Conservation (phyloP, 1,140 invertebrate species). For the Eulimnadia texana region DNA sequence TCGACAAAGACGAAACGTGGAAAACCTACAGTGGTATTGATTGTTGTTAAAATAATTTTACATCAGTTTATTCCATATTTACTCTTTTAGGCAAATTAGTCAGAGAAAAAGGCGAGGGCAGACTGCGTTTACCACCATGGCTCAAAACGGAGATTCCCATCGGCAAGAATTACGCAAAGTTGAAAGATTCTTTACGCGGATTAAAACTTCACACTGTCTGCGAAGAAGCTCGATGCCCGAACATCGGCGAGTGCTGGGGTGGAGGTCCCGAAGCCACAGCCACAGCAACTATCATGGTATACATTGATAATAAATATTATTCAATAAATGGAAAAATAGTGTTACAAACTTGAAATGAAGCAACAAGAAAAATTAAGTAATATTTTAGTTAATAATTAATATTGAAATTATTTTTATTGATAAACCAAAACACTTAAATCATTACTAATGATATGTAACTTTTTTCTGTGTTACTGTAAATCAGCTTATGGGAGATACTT, state of each 20-base stretch:
- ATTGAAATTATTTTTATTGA: too few species aligned
- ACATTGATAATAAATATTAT: conserved; percentile 14
- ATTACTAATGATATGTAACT: too few species aligned
- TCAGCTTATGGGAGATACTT: conserved; percentile 81
- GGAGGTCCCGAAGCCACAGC: conserved; percentile 74
- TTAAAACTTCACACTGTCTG: conserved; percentile 94
- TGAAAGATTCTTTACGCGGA: conserved; percentile 74
- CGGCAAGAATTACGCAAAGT: conserved; percentile 61
- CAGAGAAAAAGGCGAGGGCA: conserved; percentile 61
- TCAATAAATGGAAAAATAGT: conserved; percentile 1
- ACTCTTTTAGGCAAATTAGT: conserved; percentile 49
- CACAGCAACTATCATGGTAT: conserved; percentile 81
- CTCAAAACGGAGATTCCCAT: conserved; percentile 88
- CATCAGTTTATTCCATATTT: background rate
- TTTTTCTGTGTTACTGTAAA: conserved; percentile 23
- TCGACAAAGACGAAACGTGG: conserved; percentile 38
- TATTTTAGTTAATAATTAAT: background rate
- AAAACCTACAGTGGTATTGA: conserved; percentile 53
- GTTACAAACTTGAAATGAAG: background rate
- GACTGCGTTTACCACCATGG: conserved; percentile 88
- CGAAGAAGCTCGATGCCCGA: conserved; percentile 96
- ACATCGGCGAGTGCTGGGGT: conserved; percentile 99
- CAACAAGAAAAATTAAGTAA: background rate
- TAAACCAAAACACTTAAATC: too few species aligned
- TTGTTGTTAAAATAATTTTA: conserved; percentile 23